Evolutionary conservation across 2,888 invertebrate genomes (phyloP), one percentile per base, ranked within the genome.

Genomic region (Thymelicus acteon): DNA sequence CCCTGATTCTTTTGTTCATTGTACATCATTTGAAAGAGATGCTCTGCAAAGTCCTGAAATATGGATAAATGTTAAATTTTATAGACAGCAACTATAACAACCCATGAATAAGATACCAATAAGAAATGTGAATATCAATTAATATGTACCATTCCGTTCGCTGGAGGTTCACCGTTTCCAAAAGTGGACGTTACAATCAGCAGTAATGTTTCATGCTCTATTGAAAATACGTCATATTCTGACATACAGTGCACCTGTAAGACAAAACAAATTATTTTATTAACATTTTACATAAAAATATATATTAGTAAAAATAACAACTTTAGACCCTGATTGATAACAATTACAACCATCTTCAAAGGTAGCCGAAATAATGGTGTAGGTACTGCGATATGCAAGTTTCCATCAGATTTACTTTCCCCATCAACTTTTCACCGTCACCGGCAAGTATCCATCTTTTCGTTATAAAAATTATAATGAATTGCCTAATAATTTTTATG

Each of bases 161-260:
- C 98, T 0, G 99, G 99, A 24, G 99, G 98, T 93, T 99, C 99
- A 1, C 99, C 99, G 85, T 99, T 99, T 10, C 99, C 99, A 85
- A 99, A 99, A 0, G 99, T 99, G 8, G 98, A 99, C 24, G 98
- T 98, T 12, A 99, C 97, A 31, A 99, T 97, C 70, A 99, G 89
- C 5, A 99, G 93, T 40, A 99, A 92, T 7, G 98, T 98, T 90
- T 99, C 99, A 84, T 99, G 98, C 89, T 98, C 98, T 82, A 99
- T 97, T 77, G 97, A 97, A 74, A 97, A 97, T 85, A 98, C 96
- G 83, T 99, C 98, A 85, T 99, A 99, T 75, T 98, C 98, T 15
- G 97, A 95, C 99, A 99, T 98, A 82, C 97, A 97, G 82, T 97
- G 96, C 13, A 98, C 97, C 97, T 98, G 82, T n/a, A 37, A 1